Evolutionary conservation across 2,797 vertebrate species (phyloP), one percentile per base, ranked within the genome.

Genomic region (Pseudochaenichthys georgianus): DNA sequence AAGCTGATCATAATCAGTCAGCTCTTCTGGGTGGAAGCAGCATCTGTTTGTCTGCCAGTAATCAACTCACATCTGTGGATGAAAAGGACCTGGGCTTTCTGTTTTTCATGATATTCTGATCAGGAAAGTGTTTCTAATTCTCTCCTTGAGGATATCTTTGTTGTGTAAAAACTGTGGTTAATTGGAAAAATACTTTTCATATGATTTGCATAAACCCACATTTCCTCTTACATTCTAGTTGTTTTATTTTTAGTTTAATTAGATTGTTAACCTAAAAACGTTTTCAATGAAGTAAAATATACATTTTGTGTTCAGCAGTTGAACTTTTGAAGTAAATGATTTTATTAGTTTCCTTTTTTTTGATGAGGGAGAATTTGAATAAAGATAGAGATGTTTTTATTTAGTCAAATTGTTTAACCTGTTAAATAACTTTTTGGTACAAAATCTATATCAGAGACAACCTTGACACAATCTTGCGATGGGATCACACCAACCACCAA

Each of bases 41-140:
- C 81, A 70, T 84, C 81, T 88, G 73, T 87, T 81, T 75, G 64
- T 80, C 80, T 69, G 78, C 63, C 62, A 70, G 21, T 84, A 77
- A 90, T 88, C 75, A 78, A 11, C 75, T 73, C 69, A 65, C 70
- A 80, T 90, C 84, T 85, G 78, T 12, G 21, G 58, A 58, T 63
- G 73, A 78, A 70, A 73, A 71, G 77, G 52, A 67, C 50, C 52
- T 70, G 45, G 43, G 61, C 50, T 78, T 82, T 38, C 34, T 46
- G 38, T 43, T 75, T 83, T 75, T 86, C 51, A 78, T 65, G 55
- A 70, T 71, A 23, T 60, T 81, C 38, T 81, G 75, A 81, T 81
- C 28, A 70, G 69, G 21, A 21, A 50, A 79, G 31, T 51, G 53
- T 75, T 83, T 74, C 57, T 70, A 68, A 63, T 75, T 80, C 23